Base-by-base conservation (phyloP, 2,113 vertebrate genomes). In the Garra rufa region DNA sequence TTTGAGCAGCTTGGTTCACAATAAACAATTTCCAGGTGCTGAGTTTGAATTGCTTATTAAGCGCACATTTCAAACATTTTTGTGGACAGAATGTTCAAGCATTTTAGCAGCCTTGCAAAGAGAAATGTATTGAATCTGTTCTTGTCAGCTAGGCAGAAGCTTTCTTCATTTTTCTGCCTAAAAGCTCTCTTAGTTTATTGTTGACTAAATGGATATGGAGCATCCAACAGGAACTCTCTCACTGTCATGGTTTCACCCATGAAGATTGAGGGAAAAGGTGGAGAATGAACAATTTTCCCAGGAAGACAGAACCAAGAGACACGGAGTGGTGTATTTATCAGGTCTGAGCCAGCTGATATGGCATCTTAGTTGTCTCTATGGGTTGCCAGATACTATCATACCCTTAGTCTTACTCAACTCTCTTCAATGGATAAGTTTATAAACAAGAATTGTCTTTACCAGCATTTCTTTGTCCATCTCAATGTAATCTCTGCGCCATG, bases 301-400 rank as follows among this genome's bases (percentile, higher is more conserved):
- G 73, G 50, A 46, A 74, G 52, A 75, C 38, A 24, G 67, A 38
- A 46, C 59, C 46, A 74, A 74, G 65, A 57, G 61, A 76, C 71
- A 34, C n/a, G 11, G 41, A 44, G 17, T 44, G 44, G 78, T 28
- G 71, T 80, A 75, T 85, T 89, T 91, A 86, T 91, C 87, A 76
- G 76, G n/a, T 92, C 85, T 88, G 83, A 57, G 85, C 78, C 77
- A 10, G 55, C 76, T 85, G 91, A 93, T 92, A 90, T 91, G 87
- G 17, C 59, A 88, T 88, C 89, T 89, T 75, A 85, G 80, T 86
- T 82, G 85, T 87, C 85, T 90, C 84, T 85, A 89, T 86, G 84
- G 82, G 88, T 89, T 92, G 85, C 86, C 90, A 90, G 92, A 94
- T 94, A 86, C 82, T 90, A 92, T 94, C 93, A 21, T 15, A 4